Conservation (phyloP, 2,113 vertebrate species). For the Barnardius zonarius region DNA sequence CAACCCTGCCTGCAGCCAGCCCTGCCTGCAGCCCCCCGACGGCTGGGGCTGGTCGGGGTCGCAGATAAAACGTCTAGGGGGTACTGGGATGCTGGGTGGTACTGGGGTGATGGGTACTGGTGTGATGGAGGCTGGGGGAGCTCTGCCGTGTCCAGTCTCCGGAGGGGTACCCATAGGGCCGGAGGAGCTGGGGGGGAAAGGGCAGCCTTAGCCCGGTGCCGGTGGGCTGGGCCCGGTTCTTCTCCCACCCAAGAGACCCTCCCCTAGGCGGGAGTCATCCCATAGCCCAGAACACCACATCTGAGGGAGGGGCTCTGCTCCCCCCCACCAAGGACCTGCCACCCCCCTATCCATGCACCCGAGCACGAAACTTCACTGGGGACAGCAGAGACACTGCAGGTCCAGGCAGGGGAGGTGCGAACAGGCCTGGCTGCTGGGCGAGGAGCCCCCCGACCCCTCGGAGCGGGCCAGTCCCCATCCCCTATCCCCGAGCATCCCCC, state of each 20-base stretch:
- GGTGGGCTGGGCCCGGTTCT: background rate
- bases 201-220: background rate
- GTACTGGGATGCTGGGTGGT: background rate
- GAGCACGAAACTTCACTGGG: background rate
- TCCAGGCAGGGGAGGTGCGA: background rate
- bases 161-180: no score
- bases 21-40: background rate
- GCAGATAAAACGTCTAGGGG: background rate
- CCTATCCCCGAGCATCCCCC: background rate
- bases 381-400: background rate
- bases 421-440: background rate
- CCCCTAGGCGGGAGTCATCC: background rate
- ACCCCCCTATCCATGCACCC: background rate
- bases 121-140: accelerated
- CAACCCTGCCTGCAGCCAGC: background rate
- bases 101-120: accelerated
- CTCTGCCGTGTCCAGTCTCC: background rate
- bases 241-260: accelerated
- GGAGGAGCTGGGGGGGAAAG: background rate
- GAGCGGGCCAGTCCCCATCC: accelerated
- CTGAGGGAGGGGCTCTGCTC: background rate
- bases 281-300: background rate
- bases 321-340: background rate
- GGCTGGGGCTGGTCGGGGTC: background rate
- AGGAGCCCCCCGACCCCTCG: accelerated